These are phyloP conservation scores for Linyphia triangularis DNA, from an alignment of 2,888 invertebrate species.

Conservation along the genomic window DNA sequence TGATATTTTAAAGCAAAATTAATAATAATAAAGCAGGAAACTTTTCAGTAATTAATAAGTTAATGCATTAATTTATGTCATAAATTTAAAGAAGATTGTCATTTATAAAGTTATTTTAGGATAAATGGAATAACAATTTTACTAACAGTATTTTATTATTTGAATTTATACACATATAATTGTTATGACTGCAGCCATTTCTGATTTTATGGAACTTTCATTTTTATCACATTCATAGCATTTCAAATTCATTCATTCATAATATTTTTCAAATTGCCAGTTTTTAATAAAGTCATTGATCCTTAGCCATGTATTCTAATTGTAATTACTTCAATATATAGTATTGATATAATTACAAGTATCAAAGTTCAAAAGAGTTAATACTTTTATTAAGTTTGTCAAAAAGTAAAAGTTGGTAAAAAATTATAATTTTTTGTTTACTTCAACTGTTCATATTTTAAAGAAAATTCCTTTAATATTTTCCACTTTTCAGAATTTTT, in stretches of 20 bases:
- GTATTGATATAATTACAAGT: no score
- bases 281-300: no score
- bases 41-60: no score
- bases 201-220: slow-evolving; percentile 11
- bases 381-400: no score
- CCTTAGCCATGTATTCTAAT: no score
- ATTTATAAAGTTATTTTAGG: not conserved
- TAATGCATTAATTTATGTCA: not conserved
- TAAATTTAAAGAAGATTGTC: not conserved
- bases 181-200: not conserved
- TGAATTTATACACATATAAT: not conserved
- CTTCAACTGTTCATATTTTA: not conserved
- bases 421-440: no score
- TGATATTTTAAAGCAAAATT: no score
- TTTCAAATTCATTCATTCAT: no score
- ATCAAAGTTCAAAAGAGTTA: no score
- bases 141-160: not conserved
- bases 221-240: slow-evolving; percentile 20
- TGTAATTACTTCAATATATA: no score
- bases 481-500: not conserved
- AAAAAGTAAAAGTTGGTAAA: no score
- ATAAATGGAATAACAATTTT: slow-evolving; percentile 1
- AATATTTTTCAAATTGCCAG: not conserved
- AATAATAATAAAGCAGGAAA: no score
- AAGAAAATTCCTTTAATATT: not conserved